Percentiles rank a stretch among this genome's conserved stretches.
Evolutionary conservation across 1,140 invertebrate genomes (phyloP).

Genomic region (Conus ventricosus): DNA sequence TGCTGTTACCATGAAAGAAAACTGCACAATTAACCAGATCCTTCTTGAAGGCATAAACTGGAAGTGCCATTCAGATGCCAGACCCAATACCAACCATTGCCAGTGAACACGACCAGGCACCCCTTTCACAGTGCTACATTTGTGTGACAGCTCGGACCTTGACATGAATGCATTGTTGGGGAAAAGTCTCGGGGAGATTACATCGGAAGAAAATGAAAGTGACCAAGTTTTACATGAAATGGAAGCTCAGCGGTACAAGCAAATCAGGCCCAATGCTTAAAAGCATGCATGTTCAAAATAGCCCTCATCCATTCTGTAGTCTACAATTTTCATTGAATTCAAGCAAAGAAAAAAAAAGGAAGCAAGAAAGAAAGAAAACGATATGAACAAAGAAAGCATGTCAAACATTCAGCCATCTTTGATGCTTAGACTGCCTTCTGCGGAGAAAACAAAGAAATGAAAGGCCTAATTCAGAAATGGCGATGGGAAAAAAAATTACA

Average conservation of each 20-base stretch:
- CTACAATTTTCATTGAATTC: no score
- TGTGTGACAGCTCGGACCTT: no score
- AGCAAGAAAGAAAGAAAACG: no score
- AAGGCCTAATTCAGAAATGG: no score
- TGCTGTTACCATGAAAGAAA: neutral
- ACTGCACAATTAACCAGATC: neutral
- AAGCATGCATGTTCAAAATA: neutral
- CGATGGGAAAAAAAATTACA: no score
- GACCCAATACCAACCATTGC: neutral
- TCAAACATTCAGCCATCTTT: no score
- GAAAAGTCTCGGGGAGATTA: neutral
- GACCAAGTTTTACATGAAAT: conserved; percentile 4
- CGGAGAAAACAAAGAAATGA: no score
- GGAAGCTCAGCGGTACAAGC: neutral
- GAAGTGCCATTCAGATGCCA: neutral
- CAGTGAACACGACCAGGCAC: conserved; percentile 13
- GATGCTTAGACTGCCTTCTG: no score
- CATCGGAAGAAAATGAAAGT: neutral
- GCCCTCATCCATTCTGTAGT: no score
- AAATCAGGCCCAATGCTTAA: neutral
- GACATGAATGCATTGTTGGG: neutral
- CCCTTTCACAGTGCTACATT: neutral
- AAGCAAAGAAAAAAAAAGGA: neutral
- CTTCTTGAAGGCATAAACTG: neutral
- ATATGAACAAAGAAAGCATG: no score